Evolutionary conservation across 2,888 invertebrate species (phyloP), one percentile per base, ranked within the genome.

Genomic region (Eupithecia exiguata): DNA sequence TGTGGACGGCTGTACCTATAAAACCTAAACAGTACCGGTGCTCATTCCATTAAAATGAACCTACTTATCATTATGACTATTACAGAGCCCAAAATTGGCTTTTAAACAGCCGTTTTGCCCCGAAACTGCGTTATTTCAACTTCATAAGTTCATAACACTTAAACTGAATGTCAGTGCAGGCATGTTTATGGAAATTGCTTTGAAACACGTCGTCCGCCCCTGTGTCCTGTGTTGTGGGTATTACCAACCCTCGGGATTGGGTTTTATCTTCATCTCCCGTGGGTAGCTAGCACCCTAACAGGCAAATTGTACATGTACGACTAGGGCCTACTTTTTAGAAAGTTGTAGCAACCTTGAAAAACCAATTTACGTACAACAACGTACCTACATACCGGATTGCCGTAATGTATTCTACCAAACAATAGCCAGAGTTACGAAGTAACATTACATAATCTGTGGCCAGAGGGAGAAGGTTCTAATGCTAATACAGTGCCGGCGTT

Each of bases 111-210:
- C 21, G 40, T 53, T 70, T 62, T 36, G 38, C 53, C 53, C 58
- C 70, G 49, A 67, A 71, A 69, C 43, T 53, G 58, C 21, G 66
- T 43, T 53, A 69, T 25, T 67, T 53, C 66, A 66, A 40, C 66
- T 66, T 66, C n/a, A 49, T 66, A 71, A 71, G 66, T 71, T 67
- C 71, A 71, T 71, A 71, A 67, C 66, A 66, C 53, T 71, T 66
- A 71, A 71, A 71, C 58, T 53, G 71, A 71, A 71, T 66, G 71
- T 40, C 70, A 72, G 75, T 78, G 75, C 46, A 46, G 36, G 66
- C 61, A 40, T 36, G 63, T 67, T 40, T 76, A 76, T 77, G 77
- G 77, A 79, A 78, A 71, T 78, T 71, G 78, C 79, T 76, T 69
- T 69, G 38, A 61, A 61, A 61, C 58, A 25, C 30, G 61, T 40